A percentile compares a stretch with the other conserved stretches of the same genome.
Evolutionary conservation across 2,797 vertebrate species (phyloP).

Genomic region (Clarias platycephalus): DNA sequence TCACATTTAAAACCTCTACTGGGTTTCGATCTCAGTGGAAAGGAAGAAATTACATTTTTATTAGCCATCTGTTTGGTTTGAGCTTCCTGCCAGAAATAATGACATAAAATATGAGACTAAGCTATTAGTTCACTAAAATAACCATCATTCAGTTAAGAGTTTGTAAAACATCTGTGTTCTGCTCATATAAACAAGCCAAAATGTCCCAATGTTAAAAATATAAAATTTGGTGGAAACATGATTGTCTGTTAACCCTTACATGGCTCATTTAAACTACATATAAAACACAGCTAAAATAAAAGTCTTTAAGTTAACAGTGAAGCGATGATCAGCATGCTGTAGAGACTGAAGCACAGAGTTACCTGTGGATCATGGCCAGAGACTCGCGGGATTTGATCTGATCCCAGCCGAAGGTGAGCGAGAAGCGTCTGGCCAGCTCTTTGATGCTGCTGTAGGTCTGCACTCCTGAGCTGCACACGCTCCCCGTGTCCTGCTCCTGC

Average conservation of each 20-base stretch:
- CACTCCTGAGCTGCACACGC: constrained; percentile 67
- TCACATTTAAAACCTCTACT: not conserved
- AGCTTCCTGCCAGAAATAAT: not conserved
- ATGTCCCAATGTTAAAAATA: not conserved
- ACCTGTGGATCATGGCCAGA: constrained; percentile 91
- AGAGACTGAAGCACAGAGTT: constrained; percentile 18
- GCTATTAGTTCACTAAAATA: not conserved
- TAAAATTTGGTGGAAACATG: not conserved
- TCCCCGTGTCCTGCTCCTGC: constrained; percentile 73
- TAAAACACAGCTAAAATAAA: not conserved
- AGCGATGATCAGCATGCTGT: not conserved
- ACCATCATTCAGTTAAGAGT: not conserved
- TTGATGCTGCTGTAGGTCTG: constrained; percentile 87
- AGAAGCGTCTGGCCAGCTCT: constrained; percentile 88
- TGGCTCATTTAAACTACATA: not conserved
- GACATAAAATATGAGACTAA: not conserved
- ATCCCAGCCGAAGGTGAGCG: constrained; percentile 87
- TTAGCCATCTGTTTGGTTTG: constrained; percentile 1
- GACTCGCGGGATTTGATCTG: constrained; percentile 86
- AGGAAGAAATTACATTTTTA: not conserved
- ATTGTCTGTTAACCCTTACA: not conserved
- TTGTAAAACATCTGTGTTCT: not conserved
- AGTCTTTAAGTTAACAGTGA: not conserved
- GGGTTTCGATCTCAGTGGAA: not conserved
- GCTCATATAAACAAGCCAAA: not conserved